Evolutionary conservation across 2,797 vertebrate genomes (phyloP), one percentile per base, ranked within the genome.

Genomic region (Lepilemur septentrionalis): DNA sequence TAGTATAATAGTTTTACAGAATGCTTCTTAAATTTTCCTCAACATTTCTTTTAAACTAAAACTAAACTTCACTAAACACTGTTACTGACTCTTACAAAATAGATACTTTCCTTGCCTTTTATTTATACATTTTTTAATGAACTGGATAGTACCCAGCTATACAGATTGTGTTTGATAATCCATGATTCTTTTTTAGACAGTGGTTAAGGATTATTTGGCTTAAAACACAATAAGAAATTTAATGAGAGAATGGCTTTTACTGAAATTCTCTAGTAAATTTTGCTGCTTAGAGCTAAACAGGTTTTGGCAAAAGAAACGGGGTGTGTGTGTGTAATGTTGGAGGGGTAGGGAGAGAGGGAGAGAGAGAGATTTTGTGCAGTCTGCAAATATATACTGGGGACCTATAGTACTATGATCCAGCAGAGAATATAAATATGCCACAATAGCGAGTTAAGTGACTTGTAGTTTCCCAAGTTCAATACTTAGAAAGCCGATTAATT

Each of bases 31-130:
- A 32, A 22, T 63, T 93, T 85, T 81, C n/a, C 9, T 83, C 12
- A 57, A 41, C 18, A 67, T 85, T 41, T 94, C 46, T 75, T 94
- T 95, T 48, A 87, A 85, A 65, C 15, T 79, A 48, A 96, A 83
- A 82, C 17, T 88, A 88, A 94, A 96, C 7, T 7, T 84, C 61
- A 76, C 48, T 82, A 95, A 82, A 52, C 35, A 67, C 0, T 32
- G 81, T 72, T 4, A 61, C 30, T 69, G 59, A 5, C 35, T 55
- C 32, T 84, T 63, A 73, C 28, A 94, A 95, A 95, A 83, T 1
- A 50, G 32, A 41, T 11, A 79, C n/a, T 85, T 79, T 4, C 9
- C 79, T 93, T 91, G 38, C 38, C 38, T 90, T 89, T 94, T 69
- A 1, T 32, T 76, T 35, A 5, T 69, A 70, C 88, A 57, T 80